phyloP scores from a whole-genome alignment of 2,113 vertebrate genomes.

The Erythrolamprus reginae region DNA sequence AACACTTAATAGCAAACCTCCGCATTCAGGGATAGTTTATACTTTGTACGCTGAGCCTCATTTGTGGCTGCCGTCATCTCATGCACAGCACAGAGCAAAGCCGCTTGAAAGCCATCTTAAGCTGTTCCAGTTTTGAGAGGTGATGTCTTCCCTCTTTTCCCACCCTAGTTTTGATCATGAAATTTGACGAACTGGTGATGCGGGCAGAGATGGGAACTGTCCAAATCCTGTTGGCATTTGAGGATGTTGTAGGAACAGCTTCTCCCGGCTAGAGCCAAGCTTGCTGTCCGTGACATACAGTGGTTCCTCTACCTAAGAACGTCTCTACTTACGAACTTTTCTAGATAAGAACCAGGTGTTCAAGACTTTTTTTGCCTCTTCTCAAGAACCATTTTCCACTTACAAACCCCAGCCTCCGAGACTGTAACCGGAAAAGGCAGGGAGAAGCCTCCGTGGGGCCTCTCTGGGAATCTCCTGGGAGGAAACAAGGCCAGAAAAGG shows the following conservation, averaged over 20 bases:
- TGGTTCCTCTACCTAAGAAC: no score
- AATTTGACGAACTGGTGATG: neutral
- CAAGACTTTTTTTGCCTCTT: no score
- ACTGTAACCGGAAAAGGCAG: no score
- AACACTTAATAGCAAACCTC: neutral
- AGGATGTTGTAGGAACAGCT: neutral
- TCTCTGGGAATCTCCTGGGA: no score
- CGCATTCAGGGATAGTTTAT: neutral
- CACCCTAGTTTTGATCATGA: neutral
- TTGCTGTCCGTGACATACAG: neutral
- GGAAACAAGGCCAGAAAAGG: no score
- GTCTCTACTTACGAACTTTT: no score
- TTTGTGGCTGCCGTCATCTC: neutral
- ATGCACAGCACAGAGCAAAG: neutral
- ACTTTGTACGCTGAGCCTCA: neutral
- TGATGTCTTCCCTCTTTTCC: neutral
- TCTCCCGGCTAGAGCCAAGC: neutral
- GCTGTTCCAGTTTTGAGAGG: neutral
- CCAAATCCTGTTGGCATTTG: neutral
- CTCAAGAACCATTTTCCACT: no score
- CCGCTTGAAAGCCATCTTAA: neutral
- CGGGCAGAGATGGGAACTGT: neutral
- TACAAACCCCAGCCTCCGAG: no score
- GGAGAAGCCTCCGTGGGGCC: no score
- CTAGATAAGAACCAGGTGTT: no score